These are phyloP conservation scores for Micromesistius poutassou DNA, from an alignment of 2,797 vertebrate genomes.

Conservation along the genomic window DNA sequence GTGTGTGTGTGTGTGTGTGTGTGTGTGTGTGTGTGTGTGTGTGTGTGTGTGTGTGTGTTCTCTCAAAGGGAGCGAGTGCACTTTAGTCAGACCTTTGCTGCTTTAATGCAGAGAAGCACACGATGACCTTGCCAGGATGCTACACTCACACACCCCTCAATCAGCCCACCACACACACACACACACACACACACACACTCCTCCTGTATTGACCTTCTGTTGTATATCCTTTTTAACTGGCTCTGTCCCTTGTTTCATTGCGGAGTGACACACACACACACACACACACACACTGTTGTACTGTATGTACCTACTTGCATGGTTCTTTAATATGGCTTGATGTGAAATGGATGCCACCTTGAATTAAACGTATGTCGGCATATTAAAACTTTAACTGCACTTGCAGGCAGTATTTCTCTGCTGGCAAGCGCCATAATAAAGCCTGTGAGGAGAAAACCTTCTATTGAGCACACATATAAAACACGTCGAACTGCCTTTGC, in stretches of 20 bases:
- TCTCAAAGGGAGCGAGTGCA: neutral
- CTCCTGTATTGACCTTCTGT: neutral
- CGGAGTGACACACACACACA: neutral
- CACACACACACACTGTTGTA: neutral
- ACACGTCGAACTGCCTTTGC: too few relatives aligned
- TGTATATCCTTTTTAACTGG: neutral
- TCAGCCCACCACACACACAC: neutral
- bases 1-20: neutral
- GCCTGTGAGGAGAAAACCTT: too few relatives aligned
- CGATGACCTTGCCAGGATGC: neutral
- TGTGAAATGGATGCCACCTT: too few relatives aligned
- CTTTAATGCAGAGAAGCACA: neutral
- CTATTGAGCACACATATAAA: too few relatives aligned
- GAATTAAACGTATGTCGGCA: too few relatives aligned
- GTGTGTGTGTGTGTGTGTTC: neutral
- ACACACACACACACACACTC: neutral
- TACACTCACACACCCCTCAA: neutral
- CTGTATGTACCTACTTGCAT: too few relatives aligned
- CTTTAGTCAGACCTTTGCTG: neutral
- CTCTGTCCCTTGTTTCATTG: neutral
- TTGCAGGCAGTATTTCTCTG: too few relatives aligned
- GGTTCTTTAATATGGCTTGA: too few relatives aligned
- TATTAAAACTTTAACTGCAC: too few relatives aligned
- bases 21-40: neutral
- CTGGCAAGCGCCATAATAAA: too few relatives aligned